A percentile compares a stretch with the other conserved stretches of the same genome.
Conservation (phyloP, 2,888 invertebrate genomes). For the Saturnia japonica region DNA sequence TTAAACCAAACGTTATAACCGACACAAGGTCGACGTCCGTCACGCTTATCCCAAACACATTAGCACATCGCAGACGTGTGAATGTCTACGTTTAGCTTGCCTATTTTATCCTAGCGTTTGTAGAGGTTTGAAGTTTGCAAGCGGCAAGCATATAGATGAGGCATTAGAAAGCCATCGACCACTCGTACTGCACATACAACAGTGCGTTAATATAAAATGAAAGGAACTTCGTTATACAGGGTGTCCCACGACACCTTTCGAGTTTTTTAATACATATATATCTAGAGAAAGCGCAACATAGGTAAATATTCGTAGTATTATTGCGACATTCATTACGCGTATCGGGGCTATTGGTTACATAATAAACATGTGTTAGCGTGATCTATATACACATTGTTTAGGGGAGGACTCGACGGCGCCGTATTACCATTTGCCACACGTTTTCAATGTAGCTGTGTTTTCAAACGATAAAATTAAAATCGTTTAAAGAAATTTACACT, state of each 20-base stretch:
- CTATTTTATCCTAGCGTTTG: too few species aligned
- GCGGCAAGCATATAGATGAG: too few species aligned
- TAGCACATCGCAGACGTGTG: too few species aligned
- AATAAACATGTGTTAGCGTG: conserved; percentile 4
- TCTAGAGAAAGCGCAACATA: neutral
- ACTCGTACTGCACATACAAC: too few species aligned
- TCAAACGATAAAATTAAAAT: neutral
- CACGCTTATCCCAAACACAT: too few species aligned
- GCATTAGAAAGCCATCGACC: too few species aligned
- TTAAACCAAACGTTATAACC: too few species aligned
- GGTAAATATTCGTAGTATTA: neutral
- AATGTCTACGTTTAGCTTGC: too few species aligned
- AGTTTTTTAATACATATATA: neutral
- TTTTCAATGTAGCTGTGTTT: neutral
- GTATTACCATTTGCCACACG: neutral
- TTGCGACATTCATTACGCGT: neutral
- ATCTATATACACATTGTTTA: neutral
- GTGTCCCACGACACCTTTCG: neutral
- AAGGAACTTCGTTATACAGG: too few species aligned
- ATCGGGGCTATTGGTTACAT: conserved; percentile 8
- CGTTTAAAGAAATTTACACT: neutral
- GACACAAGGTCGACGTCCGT: too few species aligned
- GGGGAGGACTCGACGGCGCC: conserved; percentile 10
- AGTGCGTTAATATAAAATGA: too few species aligned
- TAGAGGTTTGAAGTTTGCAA: too few species aligned